These are phyloP conservation scores for Dromococcyx pavoninus DNA, from an alignment of 2,797 vertebrate species.

Conservation along the genomic window DNA sequence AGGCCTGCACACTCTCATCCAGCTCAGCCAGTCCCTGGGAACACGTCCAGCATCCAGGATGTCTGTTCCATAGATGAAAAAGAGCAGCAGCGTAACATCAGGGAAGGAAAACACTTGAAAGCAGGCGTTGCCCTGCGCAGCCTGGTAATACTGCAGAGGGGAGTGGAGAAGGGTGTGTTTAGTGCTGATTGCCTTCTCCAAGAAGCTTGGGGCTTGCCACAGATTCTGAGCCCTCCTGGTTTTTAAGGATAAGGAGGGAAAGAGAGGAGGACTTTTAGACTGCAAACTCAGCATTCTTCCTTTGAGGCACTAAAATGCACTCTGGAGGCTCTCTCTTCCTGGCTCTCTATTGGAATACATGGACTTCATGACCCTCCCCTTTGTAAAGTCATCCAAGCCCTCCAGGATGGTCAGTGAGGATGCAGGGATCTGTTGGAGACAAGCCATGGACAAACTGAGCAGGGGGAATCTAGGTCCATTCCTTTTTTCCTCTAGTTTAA, in stretches of 20 bases:
- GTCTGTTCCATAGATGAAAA: not conserved
- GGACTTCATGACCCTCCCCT: not conserved
- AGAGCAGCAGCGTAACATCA: slow-evolving; percentile 22
- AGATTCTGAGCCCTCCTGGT: not conserved
- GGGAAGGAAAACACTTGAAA: not conserved
- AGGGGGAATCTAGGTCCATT: not conserved
- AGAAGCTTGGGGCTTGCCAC: not conserved
- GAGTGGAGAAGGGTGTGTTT: not conserved
- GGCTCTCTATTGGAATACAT: not conserved
- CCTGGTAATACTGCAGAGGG: slow-evolving; percentile 49
- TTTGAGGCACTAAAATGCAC: slow-evolving; percentile 10
- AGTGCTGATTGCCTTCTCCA: not conserved
- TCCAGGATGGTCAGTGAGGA: not conserved
- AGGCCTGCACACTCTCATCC: not conserved
- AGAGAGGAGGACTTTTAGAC: not conserved
- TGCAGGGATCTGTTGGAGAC: not conserved
- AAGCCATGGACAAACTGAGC: not conserved
- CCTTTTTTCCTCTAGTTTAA: not conserved
- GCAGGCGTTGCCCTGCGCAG: not conserved
- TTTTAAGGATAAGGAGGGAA: not conserved
- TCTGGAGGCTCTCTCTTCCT: not conserved
- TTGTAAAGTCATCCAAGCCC: not conserved
- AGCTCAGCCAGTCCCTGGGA: not conserved
- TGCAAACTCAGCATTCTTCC: not conserved
- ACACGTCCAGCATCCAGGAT: not conserved